Conservation (phyloP, 2,113 vertebrate genomes). For the Chionomys nivalis region DNA sequence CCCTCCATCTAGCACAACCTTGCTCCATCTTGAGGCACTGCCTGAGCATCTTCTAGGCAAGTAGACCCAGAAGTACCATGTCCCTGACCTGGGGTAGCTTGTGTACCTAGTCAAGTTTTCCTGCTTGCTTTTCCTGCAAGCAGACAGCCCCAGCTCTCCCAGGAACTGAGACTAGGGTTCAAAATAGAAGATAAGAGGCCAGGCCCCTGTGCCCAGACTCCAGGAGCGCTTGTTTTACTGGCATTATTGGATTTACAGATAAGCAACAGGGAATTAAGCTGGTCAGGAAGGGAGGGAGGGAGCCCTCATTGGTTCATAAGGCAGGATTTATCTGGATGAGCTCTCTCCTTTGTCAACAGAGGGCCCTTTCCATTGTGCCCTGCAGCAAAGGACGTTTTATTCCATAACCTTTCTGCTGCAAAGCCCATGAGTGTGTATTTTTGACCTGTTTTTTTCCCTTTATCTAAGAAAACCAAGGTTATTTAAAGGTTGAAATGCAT, state of each 20-base stretch:
- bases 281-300: conserved; percentile 56
- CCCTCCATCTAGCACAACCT: neutral
- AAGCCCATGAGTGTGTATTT: conserved; percentile 59
- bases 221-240: conserved; percentile 56
- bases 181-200: conserved; percentile 56
- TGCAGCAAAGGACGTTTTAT: conserved; percentile 74
- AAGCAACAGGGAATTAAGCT: conserved; percentile 75
- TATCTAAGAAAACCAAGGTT: conserved; percentile 62
- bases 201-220: neutral
- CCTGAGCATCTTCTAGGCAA: neutral
- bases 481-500: conserved; percentile 68
- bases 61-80: neutral
- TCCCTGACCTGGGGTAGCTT: neutral
- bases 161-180: conserved; percentile 12
- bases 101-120: neutral
- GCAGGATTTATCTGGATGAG: conserved; percentile 69
- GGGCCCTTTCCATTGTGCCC: conserved; percentile 60
- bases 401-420: conserved; percentile 72
- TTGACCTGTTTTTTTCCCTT: conserved; percentile 42
- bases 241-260: conserved; percentile 79
- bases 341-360: conserved; percentile 71
- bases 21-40: neutral
- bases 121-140: neutral
- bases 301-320: conserved; percentile 56
- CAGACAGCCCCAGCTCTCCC: neutral